Evolutionary conservation across 2,888 invertebrate genomes (phyloP), one percentile per base, ranked within the genome.

Genomic region (Rambutsinella grinnellia): DNA sequence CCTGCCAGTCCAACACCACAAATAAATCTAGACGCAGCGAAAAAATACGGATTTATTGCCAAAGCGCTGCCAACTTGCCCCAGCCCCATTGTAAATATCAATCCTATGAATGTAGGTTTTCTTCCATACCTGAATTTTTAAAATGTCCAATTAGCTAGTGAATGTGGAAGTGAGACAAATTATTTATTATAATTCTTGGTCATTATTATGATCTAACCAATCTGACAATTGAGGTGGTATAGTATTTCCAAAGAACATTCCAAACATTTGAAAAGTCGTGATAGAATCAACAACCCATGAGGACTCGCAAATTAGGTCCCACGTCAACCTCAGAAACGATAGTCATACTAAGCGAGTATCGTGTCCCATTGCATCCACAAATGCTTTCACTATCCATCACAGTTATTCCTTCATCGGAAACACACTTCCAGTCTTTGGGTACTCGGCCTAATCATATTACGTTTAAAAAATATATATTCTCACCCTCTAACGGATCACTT

Each of bases 191-290:
- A 26, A 24, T 15, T 26, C 19, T 63, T 53, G 6, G 8, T 56
- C 26, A n/a, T 8, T 27, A 23, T 21, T 56, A 23, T n/a, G 6
- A 13, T 56, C 10, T 56, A 44, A 76, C 81, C 81, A 80, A 46
- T 83, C 83, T 0, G 79, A 76, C 23, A 82, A n/a, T 57, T 81
- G 80, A 44, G 80, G 78, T 15, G 80, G 80, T 23, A 80, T 60
- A 6, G 77, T 63, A 56, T 81, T 82, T 0, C 83, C 83, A 26
- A 83, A 68, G 53, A 83, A 71, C 82, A 82, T 83, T 2, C 81
- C 83, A 47, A 76, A 76, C 81, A 82, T 81, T 72, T 83, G 83
- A 23, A 81, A 56, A 23, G 63, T 75, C 0, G 76, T 82, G 15
- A 80, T 80, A 19, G 79, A 75, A 27, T 81, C 83, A 2, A 75